These are phyloP conservation scores for Cuniculus paca DNA, from an alignment of 2,797 vertebrate species.

Conservation along the genomic window DNA sequence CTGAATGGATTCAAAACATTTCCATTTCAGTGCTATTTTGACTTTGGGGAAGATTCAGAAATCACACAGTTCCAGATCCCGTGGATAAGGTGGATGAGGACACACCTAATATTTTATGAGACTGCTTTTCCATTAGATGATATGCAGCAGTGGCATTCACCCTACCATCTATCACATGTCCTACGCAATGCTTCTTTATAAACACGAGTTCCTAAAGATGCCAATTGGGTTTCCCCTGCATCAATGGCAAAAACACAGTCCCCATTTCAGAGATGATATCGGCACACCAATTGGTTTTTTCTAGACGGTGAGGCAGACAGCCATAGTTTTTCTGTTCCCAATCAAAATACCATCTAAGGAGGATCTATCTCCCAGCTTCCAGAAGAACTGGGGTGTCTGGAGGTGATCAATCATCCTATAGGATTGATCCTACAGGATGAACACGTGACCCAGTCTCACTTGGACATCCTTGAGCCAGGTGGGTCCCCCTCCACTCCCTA, in stretches of 20 bases:
- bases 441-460: not conserved
- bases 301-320: rapidly evolving
- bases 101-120: not conserved
- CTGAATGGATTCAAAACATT: not conserved
- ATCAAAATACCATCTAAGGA: not conserved
- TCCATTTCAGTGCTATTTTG: not conserved
- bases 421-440: too few species aligned
- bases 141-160: not conserved
- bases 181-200: not conserved
- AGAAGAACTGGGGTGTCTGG: not conserved
- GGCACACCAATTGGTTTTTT: rapidly evolving
- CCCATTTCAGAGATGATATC: not conserved
- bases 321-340: not conserved
- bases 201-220: not conserved
- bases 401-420: not conserved
- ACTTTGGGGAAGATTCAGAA: not conserved
- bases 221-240: not conserved
- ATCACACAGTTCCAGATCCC: not conserved
- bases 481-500: not conserved
- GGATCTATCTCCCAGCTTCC: not conserved
- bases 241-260: too few species aligned
- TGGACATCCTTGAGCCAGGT: not conserved
- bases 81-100: not conserved
- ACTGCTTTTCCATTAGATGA: not conserved
- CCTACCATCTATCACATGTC: not conserved